These are phyloP conservation scores for Emesis russula DNA, from an alignment of 2,888 invertebrate genomes.

Conservation along the genomic window DNA sequence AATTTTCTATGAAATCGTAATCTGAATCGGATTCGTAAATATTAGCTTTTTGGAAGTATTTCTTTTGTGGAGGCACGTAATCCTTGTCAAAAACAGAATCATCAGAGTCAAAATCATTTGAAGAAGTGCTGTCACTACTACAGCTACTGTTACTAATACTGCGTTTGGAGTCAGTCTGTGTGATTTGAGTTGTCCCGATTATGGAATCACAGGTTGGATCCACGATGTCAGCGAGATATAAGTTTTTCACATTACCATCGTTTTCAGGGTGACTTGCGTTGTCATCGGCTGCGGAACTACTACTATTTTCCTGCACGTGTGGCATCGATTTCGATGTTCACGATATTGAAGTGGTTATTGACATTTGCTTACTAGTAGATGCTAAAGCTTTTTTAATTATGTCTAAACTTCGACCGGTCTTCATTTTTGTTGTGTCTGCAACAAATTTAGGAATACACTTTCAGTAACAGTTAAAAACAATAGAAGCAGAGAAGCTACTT, in stretches of 20 bases:
- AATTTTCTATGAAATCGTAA: background rate
- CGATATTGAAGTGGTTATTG: background rate
- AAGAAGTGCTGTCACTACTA: background rate
- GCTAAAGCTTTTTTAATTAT: background rate
- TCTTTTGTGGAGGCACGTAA: background rate
- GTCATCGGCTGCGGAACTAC: background rate
- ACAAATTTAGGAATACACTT: background rate
- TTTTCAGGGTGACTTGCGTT: background rate
- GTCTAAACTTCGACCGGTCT: conserved; percentile 4
- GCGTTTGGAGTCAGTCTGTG: conserved; percentile 12
- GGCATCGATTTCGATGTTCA: background rate
- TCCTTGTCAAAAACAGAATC: background rate
- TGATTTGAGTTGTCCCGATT: conserved; percentile 11
- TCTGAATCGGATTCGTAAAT: conserved; percentile 6
- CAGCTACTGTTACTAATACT: background rate
- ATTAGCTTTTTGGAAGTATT: background rate
- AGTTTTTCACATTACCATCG: background rate
- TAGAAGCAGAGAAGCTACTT: background rate
- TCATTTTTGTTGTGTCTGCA: conserved; percentile 5
- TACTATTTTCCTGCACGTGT: background rate
- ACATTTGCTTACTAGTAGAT: background rate
- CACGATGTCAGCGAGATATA: conserved; percentile 1
- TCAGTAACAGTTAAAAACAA: background rate
- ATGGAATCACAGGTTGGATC: conserved; percentile 8
- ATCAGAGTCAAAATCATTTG: background rate